Evolutionary conservation across 2,113 vertebrate genomes (phyloP), one percentile per base, ranked within the genome.

Genomic region (Lagenorhynchus albirostris): DNA sequence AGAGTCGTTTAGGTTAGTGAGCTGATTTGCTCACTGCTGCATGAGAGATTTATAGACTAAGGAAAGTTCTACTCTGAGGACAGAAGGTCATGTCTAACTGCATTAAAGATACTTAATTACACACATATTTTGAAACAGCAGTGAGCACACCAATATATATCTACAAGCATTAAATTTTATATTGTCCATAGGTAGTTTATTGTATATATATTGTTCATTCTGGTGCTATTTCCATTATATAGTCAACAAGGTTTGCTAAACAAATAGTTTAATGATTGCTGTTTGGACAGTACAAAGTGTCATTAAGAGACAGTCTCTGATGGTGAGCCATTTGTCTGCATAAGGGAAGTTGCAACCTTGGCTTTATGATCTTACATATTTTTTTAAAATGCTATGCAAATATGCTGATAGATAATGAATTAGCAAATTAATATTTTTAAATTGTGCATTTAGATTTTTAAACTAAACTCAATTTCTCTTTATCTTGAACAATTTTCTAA

Each of bases 361-460:
- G 20, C 53, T 84, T 58, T 86, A 33, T 60, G 55, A 50, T 17
- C 41, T 63, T 95, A 29, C 0, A 77, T 92, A 81, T 94, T 96
- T 89, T 89, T 74, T 92, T 76, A 50, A 12, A 68, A 38, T 93
- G 6, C 29, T 82, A 0, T 2, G 55, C 71, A 60, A 62, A 60
- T 81, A 73, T 79, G 36, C n/a, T 95, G 76, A 87, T 94, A 70
- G 29, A 47, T 8, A 38, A 89, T 55, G 38, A 38, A 36, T 70
- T 96, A 94, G 23, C 13, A 82, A 90, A 68, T 31, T 62, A 74
- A 29, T 94, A 31, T 91, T 96, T 92, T 88, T 87, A 29, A 58
- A 97, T 33, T 85, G 15, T n/a, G 36, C 63, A 86, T 65, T 6
- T 0, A 26, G 47, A 6, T 62, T 70, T 89, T 84, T 89, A 87